Base-by-base conservation (phyloP, 1,140 invertebrate genomes). In the Papilio xuthus region DNA sequence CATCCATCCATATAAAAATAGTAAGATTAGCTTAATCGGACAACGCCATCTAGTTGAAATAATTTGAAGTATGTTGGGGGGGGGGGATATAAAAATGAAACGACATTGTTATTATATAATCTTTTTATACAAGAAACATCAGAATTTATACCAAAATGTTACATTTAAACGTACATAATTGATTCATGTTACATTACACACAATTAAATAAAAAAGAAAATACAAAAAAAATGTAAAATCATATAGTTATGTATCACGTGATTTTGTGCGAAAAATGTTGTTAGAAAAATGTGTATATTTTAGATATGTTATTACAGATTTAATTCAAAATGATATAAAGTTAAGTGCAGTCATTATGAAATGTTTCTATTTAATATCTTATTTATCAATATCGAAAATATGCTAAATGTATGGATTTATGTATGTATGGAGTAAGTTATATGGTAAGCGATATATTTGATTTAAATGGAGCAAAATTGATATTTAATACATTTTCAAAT, bases 61-160 rank as follows among this genome's bases (percentile, higher is more conserved):
- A 44, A n/a, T 60, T 60, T 60, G 23, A 60, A 26, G 23, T 53
- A 37, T 37, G 4, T 47, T 15, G 2, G 32, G 26, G 42, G 23
- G 37, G 4, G 20, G 77, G 26, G 44, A 74, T 71, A 74, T 77
- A 67, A 69, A 84, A 90, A 90, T 86, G 79, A 89, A 88, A 87
- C 83, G 82, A 80, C 53, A 85, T 37, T 15, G n/a, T 50, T 72
- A 76, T 67, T 63, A 79, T 82, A 76, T 86, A 82, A 72, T 56
- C 23, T 89, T 91, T n/a, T 91, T 91, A 86, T 92, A 91, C 87
- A 84, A 87, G 83, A 93, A 93, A 92, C 92, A 92, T 93, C 89
- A 92, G 89, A 92, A 91, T 92, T 90, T 91, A 92, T 90, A 90
- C 91, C 88, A 86, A 92, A 92, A 93, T 86, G 85, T 92, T 87